These are phyloP conservation scores for Turnix velox DNA, from an alignment of 2,113 vertebrate genomes.

Conservation along the genomic window DNA sequence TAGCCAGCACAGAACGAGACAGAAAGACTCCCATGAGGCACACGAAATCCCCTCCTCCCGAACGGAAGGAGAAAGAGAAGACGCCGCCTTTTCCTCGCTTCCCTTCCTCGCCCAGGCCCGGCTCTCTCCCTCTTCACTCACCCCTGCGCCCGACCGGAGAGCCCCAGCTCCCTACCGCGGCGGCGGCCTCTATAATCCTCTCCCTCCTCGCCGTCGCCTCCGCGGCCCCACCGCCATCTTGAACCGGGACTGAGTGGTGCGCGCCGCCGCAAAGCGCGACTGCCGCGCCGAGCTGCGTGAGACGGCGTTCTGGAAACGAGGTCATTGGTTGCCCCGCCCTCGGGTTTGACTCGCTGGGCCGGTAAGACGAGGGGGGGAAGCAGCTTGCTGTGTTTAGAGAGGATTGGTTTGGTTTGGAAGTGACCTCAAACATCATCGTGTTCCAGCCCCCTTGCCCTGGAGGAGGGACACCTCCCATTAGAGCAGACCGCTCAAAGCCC, in stretches of 20 bases:
- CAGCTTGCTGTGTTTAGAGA: too few species aligned
- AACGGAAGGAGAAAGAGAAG: not conserved
- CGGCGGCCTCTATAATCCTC: not conserved
- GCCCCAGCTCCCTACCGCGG: not conserved
- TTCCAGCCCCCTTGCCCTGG: too few species aligned
- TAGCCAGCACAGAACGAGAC: not conserved
- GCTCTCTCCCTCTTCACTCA: not conserved
- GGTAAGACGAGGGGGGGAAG: too few species aligned
- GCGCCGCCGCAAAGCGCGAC: not conserved
- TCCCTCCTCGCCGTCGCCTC: not conserved
- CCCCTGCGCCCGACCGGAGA: not conserved
- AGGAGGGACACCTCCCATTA: too few species aligned
- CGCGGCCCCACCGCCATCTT: conserved; percentile 12
- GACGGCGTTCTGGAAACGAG: not conserved
- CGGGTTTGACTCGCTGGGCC: too few species aligned
- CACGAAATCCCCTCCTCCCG: not conserved
- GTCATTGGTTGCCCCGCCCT: too few species aligned
- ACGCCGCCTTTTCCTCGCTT: too few species aligned
- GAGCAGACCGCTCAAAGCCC: too few species aligned
- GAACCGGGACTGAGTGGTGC: not conserved
- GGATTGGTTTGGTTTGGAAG: too few species aligned
- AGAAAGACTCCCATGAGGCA: not conserved
- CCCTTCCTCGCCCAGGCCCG: not conserved
- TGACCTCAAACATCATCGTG: too few species aligned
- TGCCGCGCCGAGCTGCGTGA: not conserved